These are phyloP conservation scores for Crocallis elinguaria DNA, from an alignment of 2,888 invertebrate species.

Conservation along the genomic window DNA sequence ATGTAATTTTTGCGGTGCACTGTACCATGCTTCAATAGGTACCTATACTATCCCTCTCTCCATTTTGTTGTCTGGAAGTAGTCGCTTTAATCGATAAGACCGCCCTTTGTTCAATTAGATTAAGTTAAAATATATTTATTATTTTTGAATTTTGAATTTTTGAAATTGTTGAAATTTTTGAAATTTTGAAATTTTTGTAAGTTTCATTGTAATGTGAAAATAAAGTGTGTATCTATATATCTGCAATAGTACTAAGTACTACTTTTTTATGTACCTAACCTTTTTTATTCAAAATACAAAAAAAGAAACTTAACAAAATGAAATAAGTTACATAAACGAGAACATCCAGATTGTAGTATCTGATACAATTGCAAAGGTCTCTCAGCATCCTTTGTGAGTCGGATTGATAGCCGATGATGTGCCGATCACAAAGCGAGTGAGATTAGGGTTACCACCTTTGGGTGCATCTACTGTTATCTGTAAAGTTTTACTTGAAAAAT, in stretches of 20 bases:
- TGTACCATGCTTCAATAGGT: too few species aligned
- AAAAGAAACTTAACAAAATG: constrained; percentile 12
- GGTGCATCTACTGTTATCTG: background rate
- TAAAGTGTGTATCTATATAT: constrained; percentile 18
- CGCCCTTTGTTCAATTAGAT: too few species aligned
- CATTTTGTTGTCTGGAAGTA: too few species aligned
- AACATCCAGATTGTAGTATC: constrained; percentile 26
- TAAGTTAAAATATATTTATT: too few species aligned
- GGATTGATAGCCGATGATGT: constrained; percentile 67
- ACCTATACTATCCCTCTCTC: too few species aligned
- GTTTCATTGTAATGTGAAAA: too few species aligned
- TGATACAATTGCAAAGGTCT: constrained; percentile 61
- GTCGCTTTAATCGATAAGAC: too few species aligned
- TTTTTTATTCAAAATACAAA: constrained; percentile 23
- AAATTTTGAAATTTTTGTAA: too few species aligned
- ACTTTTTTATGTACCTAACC: too few species aligned
- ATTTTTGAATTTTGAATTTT: too few species aligned
- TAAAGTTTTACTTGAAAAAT: background rate
- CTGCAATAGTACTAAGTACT: background rate
- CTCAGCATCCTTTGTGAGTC: constrained; percentile 58
- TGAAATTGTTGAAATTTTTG: too few species aligned
- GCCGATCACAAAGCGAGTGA: constrained; percentile 69
- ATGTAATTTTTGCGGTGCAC: too few species aligned
- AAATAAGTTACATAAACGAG: background rate
- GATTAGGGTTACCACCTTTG: constrained; percentile 13